Evolutionary conservation across 2,797 vertebrate species (phyloP), one percentile per base, ranked within the genome.

Genomic region (Sparidentex hasta): DNA sequence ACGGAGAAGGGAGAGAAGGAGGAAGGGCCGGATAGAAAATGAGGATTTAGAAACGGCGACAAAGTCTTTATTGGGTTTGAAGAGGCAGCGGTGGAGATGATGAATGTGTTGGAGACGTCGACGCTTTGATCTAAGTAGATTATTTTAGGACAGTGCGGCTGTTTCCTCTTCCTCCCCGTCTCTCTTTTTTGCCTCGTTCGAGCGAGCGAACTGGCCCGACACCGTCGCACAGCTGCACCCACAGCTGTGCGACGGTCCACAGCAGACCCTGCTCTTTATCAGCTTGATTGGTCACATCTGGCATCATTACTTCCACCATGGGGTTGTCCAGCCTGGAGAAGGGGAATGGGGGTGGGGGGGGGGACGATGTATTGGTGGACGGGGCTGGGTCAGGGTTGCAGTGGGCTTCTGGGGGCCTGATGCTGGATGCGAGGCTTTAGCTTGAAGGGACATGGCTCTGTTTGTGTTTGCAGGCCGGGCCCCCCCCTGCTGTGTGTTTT

Each of bases 231-330:
- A 95, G 94, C 95, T 95, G 95, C 88, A 77, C 58, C 74, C 84
- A 87, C 94, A 95, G 94, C 94, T 95, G 94, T 87, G 85, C 20
- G 61, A 70, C 74, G 41, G 68, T 70, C 89, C 76, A 52, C 81
- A 80, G 90, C 90, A 88, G 88, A 85, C 79, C 86, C 76, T 61
- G 57, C 81, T 87, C 87, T 93, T 94, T 92, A 94, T 90, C 88
- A 87, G 84, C 86, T 69, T 91, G 83, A 94, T 93, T 92, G 90
- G 92, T 91, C 92, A 92, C 94, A 95, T 95, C 92, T 95, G 95
- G 90, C 76, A 52, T 88, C 76, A 74, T 91, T 93, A 89, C 86
- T 81, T 87, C 88, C 81, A 91, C 84, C 87, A 90, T 80, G 71
- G 80, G 59, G 72, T 81, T 77, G 81, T 87, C 83, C 82, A 57